A percentile compares a stretch with the other conserved stretches of the same genome.
These are phyloP conservation scores for Coremacera marginata DNA, from an alignment of 2,888 invertebrate species.

Conservation along the genomic window DNA sequence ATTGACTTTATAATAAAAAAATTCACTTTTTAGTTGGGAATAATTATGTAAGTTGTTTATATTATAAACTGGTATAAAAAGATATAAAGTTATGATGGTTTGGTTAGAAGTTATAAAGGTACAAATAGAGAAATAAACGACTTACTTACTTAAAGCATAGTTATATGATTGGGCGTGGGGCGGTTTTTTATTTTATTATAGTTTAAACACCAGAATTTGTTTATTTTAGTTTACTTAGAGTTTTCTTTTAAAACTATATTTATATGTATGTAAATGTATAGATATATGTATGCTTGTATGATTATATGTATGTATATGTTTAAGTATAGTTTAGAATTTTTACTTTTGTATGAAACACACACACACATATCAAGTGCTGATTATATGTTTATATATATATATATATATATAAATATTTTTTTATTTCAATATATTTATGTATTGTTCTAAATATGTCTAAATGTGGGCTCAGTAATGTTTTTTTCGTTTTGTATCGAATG, in stretches of 20 bases:
- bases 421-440: background rate
- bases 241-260: background rate
- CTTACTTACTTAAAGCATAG: background rate
- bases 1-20: conserved; percentile 42
- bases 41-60: background rate
- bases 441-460: conserved; percentile 12
- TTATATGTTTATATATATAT: conserved; percentile 40
- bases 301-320: background rate
- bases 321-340: conserved; percentile 31
- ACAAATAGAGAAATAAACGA: conserved; percentile 22
- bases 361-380: conserved; percentile 71
- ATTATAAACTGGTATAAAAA: conserved; percentile 6
- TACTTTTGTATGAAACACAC: conserved; percentile 52
- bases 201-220: background rate
- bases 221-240: background rate
- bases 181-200: background rate
- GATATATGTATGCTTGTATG: background rate
- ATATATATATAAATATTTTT: conserved; percentile 5
- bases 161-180: conserved; percentile 17
- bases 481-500: conserved; percentile 1
- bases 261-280: conserved; percentile 8
- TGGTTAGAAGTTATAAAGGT: conserved; percentile 10
- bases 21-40: background rate
- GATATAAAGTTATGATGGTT: background rate
- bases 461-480: conserved; percentile 14